Evolutionary conservation across 23 tunicate species (phyloP), one percentile per base, ranked within the genome.

Genomic region (Halocynthia aurantium): DNA sequence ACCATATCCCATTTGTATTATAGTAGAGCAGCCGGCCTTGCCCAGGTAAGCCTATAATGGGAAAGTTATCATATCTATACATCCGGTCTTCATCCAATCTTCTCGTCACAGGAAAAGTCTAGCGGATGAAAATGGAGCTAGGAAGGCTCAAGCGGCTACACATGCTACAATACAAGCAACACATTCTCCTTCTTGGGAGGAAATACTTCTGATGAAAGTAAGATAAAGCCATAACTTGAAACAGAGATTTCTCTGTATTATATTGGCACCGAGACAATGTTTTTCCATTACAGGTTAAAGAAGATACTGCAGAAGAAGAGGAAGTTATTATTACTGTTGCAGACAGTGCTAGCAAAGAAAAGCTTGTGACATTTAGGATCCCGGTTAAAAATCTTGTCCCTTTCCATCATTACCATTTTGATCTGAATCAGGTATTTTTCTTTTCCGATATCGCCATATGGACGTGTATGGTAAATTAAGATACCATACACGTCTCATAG

Each of bases 121-220:
- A 8, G 70, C 72, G 40, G 84, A 92, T 11, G 98, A 92, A 62
- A 67, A 71, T 52, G 88, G 81, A 6, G 82, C 71, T 10, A 64
- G 84, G 67, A 69, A 77, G 5, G 88, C 98, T 21, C 88, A 82
- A 77, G 21, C 84, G 61, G 66, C 98, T 18, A 86, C 92, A 70
- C 85, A 82, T 53, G 85, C 91, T 1, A 67, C 98, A 8, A 65
- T 86, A 51, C 67, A 70, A 57, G 88, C 98, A 50, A 92, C 98
- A 7, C 98, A 92, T 67, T 86, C 92, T 52, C 98, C 98, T 10
- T 62, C 76, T 8, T 92, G 98, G 98, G 98, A 86, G 62, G 98
- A 92, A 65, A 77, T 81, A 7, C 58, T 92, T 18, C 69, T 77
- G 7, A 74, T 92, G 85, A 61, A 85, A 84, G 96, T 89, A 57